Conservation (phyloP, 92 coral and sea anemone species). For the Anthopleura xanthogrammica region DNA sequence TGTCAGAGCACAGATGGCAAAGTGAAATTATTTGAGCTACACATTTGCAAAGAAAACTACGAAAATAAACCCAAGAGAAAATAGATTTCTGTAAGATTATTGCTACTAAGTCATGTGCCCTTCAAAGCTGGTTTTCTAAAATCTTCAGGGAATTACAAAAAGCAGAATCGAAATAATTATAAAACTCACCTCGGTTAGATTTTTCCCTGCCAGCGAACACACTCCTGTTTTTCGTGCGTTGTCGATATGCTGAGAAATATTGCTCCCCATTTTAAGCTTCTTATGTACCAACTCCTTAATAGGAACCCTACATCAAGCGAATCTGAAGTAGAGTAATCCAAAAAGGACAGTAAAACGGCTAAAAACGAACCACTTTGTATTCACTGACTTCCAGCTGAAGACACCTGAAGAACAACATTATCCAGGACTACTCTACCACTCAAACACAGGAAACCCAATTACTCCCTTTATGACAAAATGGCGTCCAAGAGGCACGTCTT, state of each 20-base stretch:
- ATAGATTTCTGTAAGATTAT: background rate
- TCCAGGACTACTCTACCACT: background rate
- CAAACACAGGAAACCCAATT: background rate
- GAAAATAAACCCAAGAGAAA: background rate
- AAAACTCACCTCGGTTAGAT: constrained; percentile 63
- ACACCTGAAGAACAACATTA: constrained; percentile 8
- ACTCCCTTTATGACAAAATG: background rate
- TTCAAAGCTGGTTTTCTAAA: background rate
- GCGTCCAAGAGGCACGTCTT: constrained; percentile 51
- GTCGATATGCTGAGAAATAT: constrained; percentile 83
- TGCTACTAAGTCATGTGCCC: background rate
- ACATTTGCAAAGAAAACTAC: background rate
- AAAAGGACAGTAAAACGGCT: background rate
- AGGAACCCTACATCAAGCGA: constrained; percentile 4
- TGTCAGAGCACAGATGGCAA: constrained; percentile 1
- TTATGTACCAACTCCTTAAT: background rate
- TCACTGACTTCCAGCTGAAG: background rate
- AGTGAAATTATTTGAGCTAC: background rate
- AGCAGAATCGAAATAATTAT: background rate
- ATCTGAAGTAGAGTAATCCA: background rate
- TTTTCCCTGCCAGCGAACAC: constrained; percentile 70
- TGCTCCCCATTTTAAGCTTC: constrained; percentile 62
- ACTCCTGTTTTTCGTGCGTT: constrained; percentile 94
- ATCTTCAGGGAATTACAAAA: background rate
- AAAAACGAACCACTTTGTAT: background rate